Conservation (phyloP, 2,797 vertebrate genomes). For the Coregonus sp. region DNA sequence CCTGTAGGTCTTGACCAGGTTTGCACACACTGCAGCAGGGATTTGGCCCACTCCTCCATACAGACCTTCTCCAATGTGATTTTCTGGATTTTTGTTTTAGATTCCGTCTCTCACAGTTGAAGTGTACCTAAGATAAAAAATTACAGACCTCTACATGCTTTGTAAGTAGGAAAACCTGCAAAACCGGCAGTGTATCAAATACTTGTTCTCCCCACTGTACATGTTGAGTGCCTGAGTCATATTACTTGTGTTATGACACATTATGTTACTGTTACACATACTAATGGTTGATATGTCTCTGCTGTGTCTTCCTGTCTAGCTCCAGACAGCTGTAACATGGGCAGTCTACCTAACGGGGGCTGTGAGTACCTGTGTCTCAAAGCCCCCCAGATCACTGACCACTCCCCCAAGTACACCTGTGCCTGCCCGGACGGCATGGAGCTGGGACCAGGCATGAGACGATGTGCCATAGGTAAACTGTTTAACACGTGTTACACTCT, state of each 20-base stretch:
- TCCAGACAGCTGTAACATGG: conserved; percentile 89
- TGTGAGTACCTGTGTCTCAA: conserved; percentile 96
- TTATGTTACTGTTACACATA: background rate
- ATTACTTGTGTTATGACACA: background rate
- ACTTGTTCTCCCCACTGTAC: no score
- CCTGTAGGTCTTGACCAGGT: no score
- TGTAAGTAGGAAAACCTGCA: no score
- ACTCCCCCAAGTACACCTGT: conserved; percentile 94
- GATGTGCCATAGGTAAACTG: conserved; percentile 83
- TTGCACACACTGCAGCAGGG: no score
- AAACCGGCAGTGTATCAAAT: no score
- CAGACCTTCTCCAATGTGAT: no score
- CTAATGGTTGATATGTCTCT: conserved; percentile 29
- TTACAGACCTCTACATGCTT: no score
- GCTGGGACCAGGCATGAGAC: conserved; percentile 93
- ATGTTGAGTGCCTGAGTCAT: background rate
- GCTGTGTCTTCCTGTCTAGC: conserved; percentile 65
- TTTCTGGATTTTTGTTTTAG: no score
- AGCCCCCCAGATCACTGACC: conserved; percentile 92
- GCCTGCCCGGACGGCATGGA: conserved; percentile 93
- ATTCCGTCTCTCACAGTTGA: no score
- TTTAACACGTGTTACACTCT: conserved; percentile 12
- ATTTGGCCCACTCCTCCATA: no score
- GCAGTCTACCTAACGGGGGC: conserved; percentile 89
- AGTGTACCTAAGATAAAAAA: no score